Base-by-base conservation (phyloP, 1,140 invertebrate species). In the Holotrichia oblita region DNA sequence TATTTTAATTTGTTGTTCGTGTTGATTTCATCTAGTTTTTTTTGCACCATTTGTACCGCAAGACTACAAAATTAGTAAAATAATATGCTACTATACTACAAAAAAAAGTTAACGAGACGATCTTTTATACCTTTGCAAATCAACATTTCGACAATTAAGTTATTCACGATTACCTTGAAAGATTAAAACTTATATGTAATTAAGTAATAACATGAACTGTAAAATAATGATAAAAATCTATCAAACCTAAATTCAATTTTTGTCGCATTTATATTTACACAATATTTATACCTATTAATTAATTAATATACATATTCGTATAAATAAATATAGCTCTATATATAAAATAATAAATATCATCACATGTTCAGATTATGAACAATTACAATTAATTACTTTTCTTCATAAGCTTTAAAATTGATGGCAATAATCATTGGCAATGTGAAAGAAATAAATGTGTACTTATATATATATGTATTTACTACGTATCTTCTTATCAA, bases 401-500 rank as follows among this genome's bases (percentile, higher is more conserved):
- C 8, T 69, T 69, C 61, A 22, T 24, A 22, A 27, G 22, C 61
- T 22, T 69, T 27, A 12, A 69, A 17, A 22, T 22, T 61, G 59
- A 61, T 69, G 61, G 61, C 61, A 69, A 69, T 27, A 10, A 27
- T 69, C 27, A 69, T 69, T 69, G 61, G 61, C 61, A 69, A 69
- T 69, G 22, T 14, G 10, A 20, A 69, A 69, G 20, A 69, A 69
- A 69, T 22, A 27, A 17, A 22, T 69, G 0, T 22, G 22, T 64
- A 64, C 22, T 20, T 64, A 64, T 22, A 17, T 48, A n/a, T n/a
- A 6, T 48, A 48, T 1, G 44, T 48, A 10, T 48, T 48, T 64
- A 64, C 20, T 22, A 64, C n/a, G 59, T 64, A 48, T 64, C 59
- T 64, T 10, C 20, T n/a, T 24, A 55, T 55, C 48, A 17, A 55